phyloP scores from a whole-genome alignment of 1,140 invertebrate genomes.

The Diprion similis region DNA sequence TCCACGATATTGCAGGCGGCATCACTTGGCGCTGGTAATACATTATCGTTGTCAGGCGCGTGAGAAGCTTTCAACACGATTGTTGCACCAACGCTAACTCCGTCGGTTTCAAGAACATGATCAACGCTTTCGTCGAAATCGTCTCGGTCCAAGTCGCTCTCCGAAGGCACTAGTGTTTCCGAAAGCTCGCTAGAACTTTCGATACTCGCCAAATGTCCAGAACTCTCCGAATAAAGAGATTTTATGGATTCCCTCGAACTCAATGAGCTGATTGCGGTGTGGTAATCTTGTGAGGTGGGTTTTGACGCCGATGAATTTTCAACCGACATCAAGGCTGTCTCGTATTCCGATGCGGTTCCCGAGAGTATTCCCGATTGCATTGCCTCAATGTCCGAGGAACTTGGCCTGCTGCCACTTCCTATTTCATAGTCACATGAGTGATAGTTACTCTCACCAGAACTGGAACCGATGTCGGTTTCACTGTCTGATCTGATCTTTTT shows the following conservation, averaged over 20 bases:
- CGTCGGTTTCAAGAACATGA: conserved; percentile 43
- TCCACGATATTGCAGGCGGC: conserved; percentile 12
- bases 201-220: conserved; percentile 84
- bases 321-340: conserved; percentile 82
- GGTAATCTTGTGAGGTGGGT: conserved; percentile 80
- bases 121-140: conserved; percentile 55
- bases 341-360: conserved; percentile 82
- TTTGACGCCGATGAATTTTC: conserved; percentile 75
- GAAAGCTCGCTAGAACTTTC: conserved; percentile 87
- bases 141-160: conserved; percentile 66
- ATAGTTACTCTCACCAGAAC: conserved; percentile 89
- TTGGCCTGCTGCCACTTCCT: conserved; percentile 75
- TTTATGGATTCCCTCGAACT: conserved; percentile 89
- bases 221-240: conserved; percentile 87
- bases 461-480: conserved; percentile 75
- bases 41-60: conserved; percentile 37
- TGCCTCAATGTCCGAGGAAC: conserved; percentile 87
- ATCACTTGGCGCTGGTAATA: conserved; percentile 54
- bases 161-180: conserved; percentile 87
- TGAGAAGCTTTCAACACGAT: conserved; percentile 33
- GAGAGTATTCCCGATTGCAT: conserved; percentile 63
- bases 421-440: conserved; percentile 86
- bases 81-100: conserved; percentile 16
- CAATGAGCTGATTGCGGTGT: conserved; percentile 81
- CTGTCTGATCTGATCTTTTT: conserved; percentile 49